Evolutionary conservation across 2,797 vertebrate genomes (phyloP).

Genomic region (Pteropus rufus): DNA sequence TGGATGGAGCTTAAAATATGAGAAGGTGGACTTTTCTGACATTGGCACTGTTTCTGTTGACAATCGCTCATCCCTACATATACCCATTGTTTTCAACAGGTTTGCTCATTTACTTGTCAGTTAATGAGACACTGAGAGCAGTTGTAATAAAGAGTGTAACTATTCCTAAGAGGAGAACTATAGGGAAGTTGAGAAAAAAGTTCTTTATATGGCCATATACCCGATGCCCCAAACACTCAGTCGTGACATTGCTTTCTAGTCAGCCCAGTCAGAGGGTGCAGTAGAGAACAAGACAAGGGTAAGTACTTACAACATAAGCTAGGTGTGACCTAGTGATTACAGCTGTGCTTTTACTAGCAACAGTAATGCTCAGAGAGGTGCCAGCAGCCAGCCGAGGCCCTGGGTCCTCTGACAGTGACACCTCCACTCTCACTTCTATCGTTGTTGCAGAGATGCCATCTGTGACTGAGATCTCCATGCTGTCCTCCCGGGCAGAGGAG

Average conservation of each 20-base stretch:
- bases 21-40: not conserved
- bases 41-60: not conserved
- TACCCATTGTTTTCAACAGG: not conserved
- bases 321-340: slow-evolving; percentile 89
- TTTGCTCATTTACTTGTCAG: not conserved
- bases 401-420: slow-evolving; percentile 78
- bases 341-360: slow-evolving; percentile 88
- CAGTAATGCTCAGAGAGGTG: slow-evolving; percentile 85
- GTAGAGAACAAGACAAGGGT: not conserved
- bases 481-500: slow-evolving; percentile 85
- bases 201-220: not conserved
- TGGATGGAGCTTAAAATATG: not conserved
- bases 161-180: not conserved
- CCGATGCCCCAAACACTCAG: not conserved
- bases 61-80: not conserved
- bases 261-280: not conserved
- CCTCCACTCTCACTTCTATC: slow-evolving; percentile 86
- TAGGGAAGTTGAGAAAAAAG: not conserved
- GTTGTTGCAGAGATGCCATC: slow-evolving; percentile 88
- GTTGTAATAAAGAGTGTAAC: not conserved
- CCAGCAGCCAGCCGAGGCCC: slow-evolving; percentile 85
- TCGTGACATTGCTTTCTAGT: not conserved
- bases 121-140: not conserved
- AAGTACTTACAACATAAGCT: slow-evolving; percentile 88
- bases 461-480: slow-evolving; percentile 91